Conservation (phyloP, 2,888 invertebrate species). For the Camptogramma bilineatum region DNA sequence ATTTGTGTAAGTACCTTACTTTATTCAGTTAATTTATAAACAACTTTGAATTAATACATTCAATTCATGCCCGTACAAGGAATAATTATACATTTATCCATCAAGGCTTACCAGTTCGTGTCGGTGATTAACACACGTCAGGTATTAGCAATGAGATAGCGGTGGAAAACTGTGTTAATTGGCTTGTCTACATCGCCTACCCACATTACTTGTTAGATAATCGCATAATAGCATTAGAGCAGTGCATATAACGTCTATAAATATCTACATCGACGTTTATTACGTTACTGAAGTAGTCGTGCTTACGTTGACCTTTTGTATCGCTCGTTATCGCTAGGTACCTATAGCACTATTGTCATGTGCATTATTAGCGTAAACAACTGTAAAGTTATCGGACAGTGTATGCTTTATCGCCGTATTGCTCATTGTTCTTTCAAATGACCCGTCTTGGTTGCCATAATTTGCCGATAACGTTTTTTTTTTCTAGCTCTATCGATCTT, state of each 20-base stretch:
- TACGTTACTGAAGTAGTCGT: conserved; percentile 50
- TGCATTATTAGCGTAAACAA: conserved; percentile 61
- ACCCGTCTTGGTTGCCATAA: conserved; percentile 54
- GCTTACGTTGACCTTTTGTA: conserved; percentile 60
- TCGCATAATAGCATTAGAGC: conserved; percentile 45
- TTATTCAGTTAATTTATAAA: conserved; percentile 12
- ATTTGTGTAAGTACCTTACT: conserved; percentile 10
- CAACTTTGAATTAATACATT: conserved; percentile 1
- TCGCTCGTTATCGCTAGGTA: conserved; percentile 59
- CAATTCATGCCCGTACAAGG: conserved; percentile 19
- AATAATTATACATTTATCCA: conserved; percentile 18
- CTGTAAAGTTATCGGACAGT: conserved; percentile 57
- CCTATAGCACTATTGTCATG: conserved; percentile 51
- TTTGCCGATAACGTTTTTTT: conserved; percentile 50
- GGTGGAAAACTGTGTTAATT: conserved; percentile 55
- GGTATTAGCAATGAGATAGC: conserved; percentile 38
- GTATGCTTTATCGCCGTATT: conserved; percentile 60
- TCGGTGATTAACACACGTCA: conserved; percentile 38
- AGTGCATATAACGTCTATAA: conserved; percentile 44
- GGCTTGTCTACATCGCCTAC: conserved; percentile 42
- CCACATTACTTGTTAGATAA: conserved; percentile 49
- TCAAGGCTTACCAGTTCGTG: conserved; percentile 34
- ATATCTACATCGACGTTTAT: conserved; percentile 51
- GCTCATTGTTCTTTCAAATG: conserved; percentile 60
- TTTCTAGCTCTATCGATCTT: conserved; percentile 41